Evolutionary conservation across 2,113 vertebrate species (phyloP).

Genomic region (Datnioides undecimradiatus): DNA sequence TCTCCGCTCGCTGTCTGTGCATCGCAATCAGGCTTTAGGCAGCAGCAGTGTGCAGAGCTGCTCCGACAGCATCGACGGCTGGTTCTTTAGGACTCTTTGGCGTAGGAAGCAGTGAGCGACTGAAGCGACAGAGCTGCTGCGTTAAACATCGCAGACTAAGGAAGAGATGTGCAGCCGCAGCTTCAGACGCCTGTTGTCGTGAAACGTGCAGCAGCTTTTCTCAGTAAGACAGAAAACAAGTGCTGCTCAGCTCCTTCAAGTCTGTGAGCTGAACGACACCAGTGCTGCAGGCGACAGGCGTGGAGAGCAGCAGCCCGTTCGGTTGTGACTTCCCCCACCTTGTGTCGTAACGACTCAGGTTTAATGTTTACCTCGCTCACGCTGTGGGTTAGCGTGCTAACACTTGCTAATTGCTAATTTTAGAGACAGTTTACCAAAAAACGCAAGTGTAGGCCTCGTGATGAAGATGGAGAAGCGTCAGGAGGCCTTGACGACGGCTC

Average conservation of each 20-base stretch:
- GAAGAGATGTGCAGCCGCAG: background rate
- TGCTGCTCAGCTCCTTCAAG: background rate
- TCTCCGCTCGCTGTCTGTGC: background rate
- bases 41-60: background rate
- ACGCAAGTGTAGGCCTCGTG: background rate
- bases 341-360: background rate
- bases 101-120: conserved; percentile 20
- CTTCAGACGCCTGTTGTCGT: background rate
- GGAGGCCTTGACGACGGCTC: no score
- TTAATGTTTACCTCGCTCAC: background rate
- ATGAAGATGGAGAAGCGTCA: no score
- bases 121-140: background rate
- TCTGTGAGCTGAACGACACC: background rate
- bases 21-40: conserved; percentile 6
- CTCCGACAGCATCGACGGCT: conserved; percentile 19
- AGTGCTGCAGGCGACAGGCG: conserved; percentile 6
- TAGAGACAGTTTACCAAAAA: no score
- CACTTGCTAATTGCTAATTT: no score
- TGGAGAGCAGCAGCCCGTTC: background rate
- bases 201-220: background rate
- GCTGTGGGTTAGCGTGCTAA: background rate
- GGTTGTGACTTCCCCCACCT: no score
- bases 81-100: conserved; percentile 19
- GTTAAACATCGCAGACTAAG: background rate
- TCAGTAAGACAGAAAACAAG: background rate